Conservation (phyloP, 2,888 invertebrate species). For the Tetrapedia diversipes region DNA sequence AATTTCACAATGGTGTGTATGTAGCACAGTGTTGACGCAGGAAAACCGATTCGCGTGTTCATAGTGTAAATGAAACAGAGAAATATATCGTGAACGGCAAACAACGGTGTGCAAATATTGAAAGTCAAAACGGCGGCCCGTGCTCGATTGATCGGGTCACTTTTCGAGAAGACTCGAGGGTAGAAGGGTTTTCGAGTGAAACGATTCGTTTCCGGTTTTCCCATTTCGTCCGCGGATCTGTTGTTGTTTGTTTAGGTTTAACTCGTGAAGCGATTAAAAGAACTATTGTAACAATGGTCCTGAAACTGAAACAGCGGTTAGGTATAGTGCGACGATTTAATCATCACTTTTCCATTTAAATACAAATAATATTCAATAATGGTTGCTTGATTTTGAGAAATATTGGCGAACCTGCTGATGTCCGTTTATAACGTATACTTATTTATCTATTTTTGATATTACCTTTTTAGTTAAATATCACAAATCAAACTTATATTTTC, state of each 20-base stretch:
- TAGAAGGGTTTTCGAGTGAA: neutral
- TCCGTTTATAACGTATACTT: too few species aligned
- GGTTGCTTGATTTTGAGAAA: too few species aligned
- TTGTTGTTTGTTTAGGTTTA: neutral
- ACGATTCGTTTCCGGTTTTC: neutral
- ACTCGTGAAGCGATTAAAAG: too few species aligned
- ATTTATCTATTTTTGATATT: too few species aligned
- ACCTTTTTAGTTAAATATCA: too few species aligned
- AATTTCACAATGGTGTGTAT: neutral
- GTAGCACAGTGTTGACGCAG: too few species aligned
- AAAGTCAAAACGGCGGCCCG: conserved; percentile 27
- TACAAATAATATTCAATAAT: too few species aligned
- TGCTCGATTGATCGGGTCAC: conserved; percentile 25
- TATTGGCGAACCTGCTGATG: too few species aligned
- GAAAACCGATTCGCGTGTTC: conserved; percentile 6
- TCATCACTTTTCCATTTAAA: too few species aligned
- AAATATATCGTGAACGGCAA: neutral
- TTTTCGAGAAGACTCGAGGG: conserved; percentile 29
- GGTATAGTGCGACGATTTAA: too few species aligned
- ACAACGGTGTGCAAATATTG: conserved; percentile 34
- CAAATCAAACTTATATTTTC: neutral
- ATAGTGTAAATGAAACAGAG: neutral
- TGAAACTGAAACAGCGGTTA: neutral
- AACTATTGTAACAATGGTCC: neutral
- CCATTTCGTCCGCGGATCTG: neutral